These are phyloP conservation scores for Ancistrus triradiatus DNA, from an alignment of 2,113 vertebrate genomes.

Conservation along the genomic window DNA sequence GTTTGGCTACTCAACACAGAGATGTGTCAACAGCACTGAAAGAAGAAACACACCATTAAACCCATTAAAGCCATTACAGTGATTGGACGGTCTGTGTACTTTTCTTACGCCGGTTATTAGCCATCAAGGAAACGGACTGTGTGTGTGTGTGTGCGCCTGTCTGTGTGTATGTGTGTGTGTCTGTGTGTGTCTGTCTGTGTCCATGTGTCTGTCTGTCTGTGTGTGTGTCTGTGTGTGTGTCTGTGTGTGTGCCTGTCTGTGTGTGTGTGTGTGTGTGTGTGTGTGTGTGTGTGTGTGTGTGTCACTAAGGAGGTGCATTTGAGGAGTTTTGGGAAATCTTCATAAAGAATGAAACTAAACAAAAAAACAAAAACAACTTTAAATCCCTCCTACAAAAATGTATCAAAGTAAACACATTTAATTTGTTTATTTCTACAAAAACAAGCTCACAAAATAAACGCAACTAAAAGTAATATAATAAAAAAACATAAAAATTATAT, in stretches of 20 bases:
- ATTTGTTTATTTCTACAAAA: background rate
- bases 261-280: too few species aligned
- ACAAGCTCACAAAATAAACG: background rate
- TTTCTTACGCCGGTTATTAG: conserved; percentile 63
- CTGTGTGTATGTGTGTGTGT: too few species aligned
- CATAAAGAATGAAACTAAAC: background rate
- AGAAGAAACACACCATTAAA: conserved; percentile 65
- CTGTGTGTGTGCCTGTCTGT: too few species aligned
- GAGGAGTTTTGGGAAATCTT: conserved; percentile 9
- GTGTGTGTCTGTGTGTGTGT: too few species aligned
- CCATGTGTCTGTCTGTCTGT: too few species aligned
- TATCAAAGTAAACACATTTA: background rate
- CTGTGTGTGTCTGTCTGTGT: too few species aligned
- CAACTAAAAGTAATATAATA: background rate
- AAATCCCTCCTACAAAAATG: too few species aligned
- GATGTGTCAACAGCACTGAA: conserved; percentile 66
- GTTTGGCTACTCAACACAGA: conserved; percentile 69
- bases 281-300: too few species aligned
- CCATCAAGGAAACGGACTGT: conserved; percentile 39
- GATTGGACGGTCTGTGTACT: conserved; percentile 61
- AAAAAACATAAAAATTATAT: too few species aligned
- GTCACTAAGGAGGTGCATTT: conserved; percentile 33
- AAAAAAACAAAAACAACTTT: conserved; percentile 38
- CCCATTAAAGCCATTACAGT: conserved; percentile 74
- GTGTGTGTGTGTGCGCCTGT: too few species aligned